Evolutionary conservation across 2,113 vertebrate species (phyloP), one percentile per base, ranked within the genome.

Genomic region (Perca schrenkii): DNA sequence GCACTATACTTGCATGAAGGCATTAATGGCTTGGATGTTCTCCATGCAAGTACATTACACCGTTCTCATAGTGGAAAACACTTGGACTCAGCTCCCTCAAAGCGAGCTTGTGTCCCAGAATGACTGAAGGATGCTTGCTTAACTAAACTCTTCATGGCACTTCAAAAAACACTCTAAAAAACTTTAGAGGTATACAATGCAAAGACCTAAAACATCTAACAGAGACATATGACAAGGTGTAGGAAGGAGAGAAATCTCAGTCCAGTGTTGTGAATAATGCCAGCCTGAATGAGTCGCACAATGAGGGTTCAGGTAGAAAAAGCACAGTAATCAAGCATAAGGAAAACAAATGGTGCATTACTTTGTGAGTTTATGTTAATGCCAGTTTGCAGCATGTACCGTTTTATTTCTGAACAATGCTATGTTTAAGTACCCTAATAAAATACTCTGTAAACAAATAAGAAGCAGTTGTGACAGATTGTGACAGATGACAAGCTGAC

Each of bases 1-100:
- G 93, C 92, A 93, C 90, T 72, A n/a, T 73, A 88, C 94, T 94
- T 92, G 79, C 94, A 94, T 92, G 93, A 92, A 94, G 95, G 94
- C 94, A 91, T 78, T 85, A 82, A 81, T 86, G 86, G 94, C 95
- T 96, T 95, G 95, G 95, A 96, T 96, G 95, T 96, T 96, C 95
- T 93, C 93, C 94, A 94, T 93, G 91, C 82, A 93, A 95, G 95
- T 79, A 84, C 80, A 85, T 83, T 91, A 91, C 82, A 79, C 83
- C 52, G 54, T 77, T 83, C 67, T 82, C 84, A 87, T 88, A 87
- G 83, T 88, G 81, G 49, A 81, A 83, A 87, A 83, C 68, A 65
- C 68, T 68, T 46, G 70, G 80, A 85, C 87, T 75, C 16, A 10
- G 74, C 79, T 89, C 68, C 22, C 34, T 58, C 28, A 31, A 80